Evolutionary conservation across 2,888 invertebrate genomes (phyloP).

Genomic region (Tetramorium bicarinatum): DNA sequence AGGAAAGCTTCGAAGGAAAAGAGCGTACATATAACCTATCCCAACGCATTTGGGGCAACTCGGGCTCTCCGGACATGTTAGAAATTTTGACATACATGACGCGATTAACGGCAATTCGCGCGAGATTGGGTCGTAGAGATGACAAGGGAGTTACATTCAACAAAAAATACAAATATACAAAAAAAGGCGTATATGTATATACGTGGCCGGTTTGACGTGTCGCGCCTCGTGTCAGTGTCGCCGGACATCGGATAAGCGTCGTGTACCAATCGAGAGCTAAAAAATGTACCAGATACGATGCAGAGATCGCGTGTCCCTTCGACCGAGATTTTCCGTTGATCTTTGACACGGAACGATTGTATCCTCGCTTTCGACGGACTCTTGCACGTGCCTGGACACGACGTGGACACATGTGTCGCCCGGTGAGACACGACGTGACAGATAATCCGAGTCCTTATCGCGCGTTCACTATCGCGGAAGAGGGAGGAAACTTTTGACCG

Average conservation of each 20-base stretch:
- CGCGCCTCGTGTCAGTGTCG: neutral
- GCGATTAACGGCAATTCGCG: neutral
- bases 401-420: neutral
- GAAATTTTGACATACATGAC: neutral
- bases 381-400: too few relatives aligned
- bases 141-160: neutral
- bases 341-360: neutral
- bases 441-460: neutral
- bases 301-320: neutral
- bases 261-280: neutral
- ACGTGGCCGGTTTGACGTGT: constrained; percentile 63
- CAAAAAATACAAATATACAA: constrained; percentile 13
- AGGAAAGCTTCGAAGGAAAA: neutral
- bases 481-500: neutral
- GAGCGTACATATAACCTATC: neutral
- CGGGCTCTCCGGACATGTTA: too few relatives aligned
- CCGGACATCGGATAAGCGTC: neutral
- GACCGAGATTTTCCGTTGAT: neutral
- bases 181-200: constrained; percentile 12
- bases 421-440: neutral
- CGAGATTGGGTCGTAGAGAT: neutral
- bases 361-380: neutral
- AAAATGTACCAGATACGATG: neutral
- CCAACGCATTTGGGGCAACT: neutral
- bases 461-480: neutral